A percentile compares a stretch with the other conserved stretches of the same genome.
These are phyloP conservation scores for Gymnothorax javanicus DNA, from an alignment of 2,797 vertebrate genomes.

Conservation along the genomic window DNA sequence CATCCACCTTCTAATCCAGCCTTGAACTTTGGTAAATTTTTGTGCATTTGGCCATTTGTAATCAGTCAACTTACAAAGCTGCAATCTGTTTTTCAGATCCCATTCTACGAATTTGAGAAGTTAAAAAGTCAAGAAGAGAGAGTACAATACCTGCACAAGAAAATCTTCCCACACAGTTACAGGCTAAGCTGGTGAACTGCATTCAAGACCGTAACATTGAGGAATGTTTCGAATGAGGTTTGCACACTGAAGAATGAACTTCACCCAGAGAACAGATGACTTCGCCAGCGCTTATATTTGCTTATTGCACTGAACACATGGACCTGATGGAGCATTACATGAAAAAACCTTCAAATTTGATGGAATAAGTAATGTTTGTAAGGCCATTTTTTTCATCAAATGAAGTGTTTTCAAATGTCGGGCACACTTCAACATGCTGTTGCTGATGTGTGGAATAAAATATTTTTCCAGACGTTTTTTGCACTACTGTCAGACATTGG, in stretches of 20 bases:
- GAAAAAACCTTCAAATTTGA: background rate
- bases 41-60: background rate
- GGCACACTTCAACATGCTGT: background rate
- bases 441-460: background rate
- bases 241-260: background rate
- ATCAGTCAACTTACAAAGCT: background rate
- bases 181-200: constrained; percentile 71
- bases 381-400: background rate
- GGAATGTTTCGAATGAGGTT: background rate
- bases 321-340: background rate
- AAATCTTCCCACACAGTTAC: constrained; percentile 80
- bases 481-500: background rate
- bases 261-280: background rate
- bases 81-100: constrained; percentile 72
- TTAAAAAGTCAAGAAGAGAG: constrained; percentile 62
- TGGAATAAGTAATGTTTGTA: background rate
- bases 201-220: background rate
- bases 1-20: background rate
- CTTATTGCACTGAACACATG: background rate
- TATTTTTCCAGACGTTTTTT: background rate
- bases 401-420: background rate
- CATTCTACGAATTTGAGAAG: constrained; percentile 82
- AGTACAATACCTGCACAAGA: constrained; percentile 87
- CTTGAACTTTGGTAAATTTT: background rate
- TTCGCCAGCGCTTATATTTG: background rate